phyloP scores from a whole-genome alignment of 2,797 vertebrate species.

The Onychomys leucogaster region DNA sequence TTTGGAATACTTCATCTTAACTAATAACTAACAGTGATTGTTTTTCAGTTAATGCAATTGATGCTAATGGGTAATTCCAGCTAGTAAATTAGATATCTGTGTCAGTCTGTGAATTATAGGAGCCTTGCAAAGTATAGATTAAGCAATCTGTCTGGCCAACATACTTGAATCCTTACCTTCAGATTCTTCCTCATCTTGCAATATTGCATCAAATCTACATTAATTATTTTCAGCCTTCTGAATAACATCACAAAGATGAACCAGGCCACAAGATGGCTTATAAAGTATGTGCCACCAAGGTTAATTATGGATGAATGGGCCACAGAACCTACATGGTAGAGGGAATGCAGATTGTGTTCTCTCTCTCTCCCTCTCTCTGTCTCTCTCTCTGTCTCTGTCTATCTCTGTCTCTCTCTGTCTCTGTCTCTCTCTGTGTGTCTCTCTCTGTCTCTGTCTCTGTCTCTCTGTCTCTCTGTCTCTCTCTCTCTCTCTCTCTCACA shows the following conservation, averaged over 20 bases:
- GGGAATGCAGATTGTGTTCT: not conserved
- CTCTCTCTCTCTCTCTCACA: not conserved
- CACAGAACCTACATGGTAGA: not conserved
- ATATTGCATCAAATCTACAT: not conserved
- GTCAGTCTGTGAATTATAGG: not conserved
- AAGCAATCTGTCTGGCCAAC: not conserved
- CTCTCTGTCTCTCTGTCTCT: too few relatives aligned
- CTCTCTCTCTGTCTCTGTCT: too few relatives aligned
- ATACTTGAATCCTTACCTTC: not conserved
- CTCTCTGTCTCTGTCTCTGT: too few relatives aligned
- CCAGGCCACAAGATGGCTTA: not conserved
- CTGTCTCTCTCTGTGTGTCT: too few relatives aligned
- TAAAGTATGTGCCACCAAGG: not conserved
- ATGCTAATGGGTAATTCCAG: slow-evolving; percentile 5
- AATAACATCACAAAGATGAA: not conserved
- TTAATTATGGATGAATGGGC: not conserved
- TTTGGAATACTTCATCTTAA: not conserved
- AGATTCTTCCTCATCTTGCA: not conserved
- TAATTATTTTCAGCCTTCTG: slow-evolving; percentile 13
- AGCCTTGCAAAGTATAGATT: not conserved
- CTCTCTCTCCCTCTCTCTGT: too few relatives aligned
- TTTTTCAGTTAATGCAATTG: slow-evolving; percentile 8
- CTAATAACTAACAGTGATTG: not conserved
- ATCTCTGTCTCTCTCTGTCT: too few relatives aligned
- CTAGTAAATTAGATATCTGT: slow-evolving; percentile 9